Percentiles rank a stretch among this genome's conserved stretches.
Evolutionary conservation across 2,888 invertebrate species (phyloP).

Genomic region (Spisula subtruncata): DNA sequence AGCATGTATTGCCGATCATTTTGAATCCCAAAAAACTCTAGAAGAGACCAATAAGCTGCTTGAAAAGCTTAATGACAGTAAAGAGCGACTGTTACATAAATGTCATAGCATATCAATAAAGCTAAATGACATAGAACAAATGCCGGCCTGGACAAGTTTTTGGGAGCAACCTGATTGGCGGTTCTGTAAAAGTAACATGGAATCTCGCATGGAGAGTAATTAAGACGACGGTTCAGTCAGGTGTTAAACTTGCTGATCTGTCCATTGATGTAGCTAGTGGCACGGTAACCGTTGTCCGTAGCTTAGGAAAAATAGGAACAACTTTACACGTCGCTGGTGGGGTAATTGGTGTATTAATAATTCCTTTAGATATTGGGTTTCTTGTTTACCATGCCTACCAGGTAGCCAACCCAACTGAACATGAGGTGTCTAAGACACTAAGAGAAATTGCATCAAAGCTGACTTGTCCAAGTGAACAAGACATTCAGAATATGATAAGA

Average conservation of each 20-base stretch:
- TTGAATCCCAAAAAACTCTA: slow-evolving; percentile 1
- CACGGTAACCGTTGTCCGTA: neutral
- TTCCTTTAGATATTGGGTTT: slow-evolving; percentile 34
- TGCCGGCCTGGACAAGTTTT: slow-evolving; percentile 13
- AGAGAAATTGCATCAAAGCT: too few relatives aligned
- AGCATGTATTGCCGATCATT: slow-evolving; percentile 35
- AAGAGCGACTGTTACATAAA: neutral
- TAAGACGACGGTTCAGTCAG: neutral
- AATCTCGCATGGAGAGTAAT: neutral
- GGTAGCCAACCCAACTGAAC: neutral
- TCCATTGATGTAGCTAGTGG: neutral
- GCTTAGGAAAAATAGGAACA: neutral
- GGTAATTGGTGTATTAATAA: slow-evolving; percentile 8
- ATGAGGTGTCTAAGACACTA: neutral
- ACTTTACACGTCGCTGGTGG: slow-evolving; percentile 59
- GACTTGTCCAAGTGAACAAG: too few relatives aligned
- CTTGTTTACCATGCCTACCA: neutral
- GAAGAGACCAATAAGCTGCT: neutral
- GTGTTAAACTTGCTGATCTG: neutral
- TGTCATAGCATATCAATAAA: slow-evolving; percentile 11
- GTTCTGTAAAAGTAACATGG: slow-evolving; percentile 26
- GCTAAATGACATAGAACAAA: neutral
- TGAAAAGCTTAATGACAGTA: neutral
- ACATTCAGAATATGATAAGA: too few relatives aligned
- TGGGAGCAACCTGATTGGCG: slow-evolving; percentile 1